Base-by-base conservation (phyloP, 2,113 vertebrate genomes). In the Aldabrachelys gigantea region DNA sequence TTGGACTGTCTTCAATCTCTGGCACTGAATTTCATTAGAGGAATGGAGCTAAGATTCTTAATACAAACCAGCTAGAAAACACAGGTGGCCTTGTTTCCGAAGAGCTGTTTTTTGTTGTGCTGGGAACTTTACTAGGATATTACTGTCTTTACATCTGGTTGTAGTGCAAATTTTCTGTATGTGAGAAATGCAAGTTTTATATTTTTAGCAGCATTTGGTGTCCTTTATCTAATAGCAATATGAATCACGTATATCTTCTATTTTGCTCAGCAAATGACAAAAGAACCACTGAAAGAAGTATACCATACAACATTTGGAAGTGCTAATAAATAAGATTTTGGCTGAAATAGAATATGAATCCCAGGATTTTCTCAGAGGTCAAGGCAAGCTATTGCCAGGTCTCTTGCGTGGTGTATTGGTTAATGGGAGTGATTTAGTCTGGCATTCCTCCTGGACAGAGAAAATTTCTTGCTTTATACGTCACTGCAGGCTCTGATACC, bases 241-340 rank as follows among this genome's bases (percentile, higher is more conserved):
- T 22, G 72, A 44, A 12, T 76, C 41, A 44, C 72, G 27, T 83
- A 90, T 47, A n/a, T 56, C 25, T 6, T 5, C 72, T 94, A 89
- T 88, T n/a, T 97, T 80, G 41, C 92, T 92, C 38, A 57, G 89
- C 79, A 89, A 47, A 93, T 75, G 22, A 88, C n/a, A 95, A 1
- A 87, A 82, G 75, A 29, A 50, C 85, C 29, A 8, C 38, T 84
- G 49, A 41, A 94, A 57, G 49, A 50, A 86, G 17, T 65, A 13
- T 87, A 85, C 53, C 84, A 79, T 17, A 8, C 56, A 10, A 44
- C 0, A 0, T 2, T 89, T 88, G 53, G 27, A 90, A 53, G 24
- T 38, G 5, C 38, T 89, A 83, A 54, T 8, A 6, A 27, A 56
- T 7, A 86, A 81, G 22, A 84, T 76, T 22, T 54, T 89, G 16